Conservation (phyloP, 1,140 invertebrate genomes). For the Melitaea cinxia region DNA sequence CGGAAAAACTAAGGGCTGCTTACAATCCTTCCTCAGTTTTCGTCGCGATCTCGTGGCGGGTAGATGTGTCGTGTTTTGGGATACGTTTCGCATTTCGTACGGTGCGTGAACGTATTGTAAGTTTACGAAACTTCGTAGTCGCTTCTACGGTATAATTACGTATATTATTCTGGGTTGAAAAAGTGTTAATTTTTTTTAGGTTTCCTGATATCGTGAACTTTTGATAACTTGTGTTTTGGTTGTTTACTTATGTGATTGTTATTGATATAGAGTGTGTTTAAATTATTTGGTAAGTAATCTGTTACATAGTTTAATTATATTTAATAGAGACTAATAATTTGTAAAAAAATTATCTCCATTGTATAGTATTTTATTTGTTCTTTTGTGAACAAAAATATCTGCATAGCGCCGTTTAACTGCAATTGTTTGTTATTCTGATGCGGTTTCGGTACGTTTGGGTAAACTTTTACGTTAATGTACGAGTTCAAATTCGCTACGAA, state of each 20-base stretch:
- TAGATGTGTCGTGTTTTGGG: slow-evolving; percentile 33
- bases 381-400: background rate
- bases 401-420: background rate
- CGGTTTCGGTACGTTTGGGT: background rate
- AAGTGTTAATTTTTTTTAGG: background rate
- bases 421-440: background rate
- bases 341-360: background rate
- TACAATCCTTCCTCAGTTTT: slow-evolving; percentile 62
- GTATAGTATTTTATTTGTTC: too few relatives aligned
- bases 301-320: background rate
- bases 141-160: background rate
- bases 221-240: slow-evolving; percentile 3
- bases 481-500: too few relatives aligned
- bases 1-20: slow-evolving; percentile 67
- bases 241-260: background rate
- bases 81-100: background rate
- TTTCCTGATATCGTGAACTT: slow-evolving; percentile 2
- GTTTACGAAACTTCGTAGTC: slow-evolving; percentile 23
- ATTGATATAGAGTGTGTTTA: background rate
- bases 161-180: background rate
- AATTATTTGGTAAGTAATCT: slow-evolving; percentile 2
- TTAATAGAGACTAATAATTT: background rate
- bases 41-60: slow-evolving; percentile 51
- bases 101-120: slow-evolving; percentile 18
- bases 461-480: background rate